phyloP scores from a whole-genome alignment of 2,113 vertebrate species.

The Pan troglodytes region NHGRI_mPanTro3-v2.1_pri NC_072422.2:28672501-28673000 shows the following conservation, averaged over 20 bases:
- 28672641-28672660: conserved; percentile 17
- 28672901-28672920: background rate
- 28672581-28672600: conserved; percentile 23
- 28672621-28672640: background rate
- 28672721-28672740: conserved; percentile 91
- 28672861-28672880: conserved; percentile 96
- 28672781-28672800: conserved; percentile 96
- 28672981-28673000: accelerated
- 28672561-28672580: conserved; percentile 26
- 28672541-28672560: background rate
- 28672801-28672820: conserved; percentile 94
- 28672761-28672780: conserved; percentile 95
- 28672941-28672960: accelerated
- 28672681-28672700: conserved; percentile 98
- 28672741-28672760: conserved; percentile 96
- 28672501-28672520: background rate
- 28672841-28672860: conserved; percentile 96
- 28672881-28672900: conserved; percentile 95
- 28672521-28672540: background rate
- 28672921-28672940: accelerated
- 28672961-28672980: accelerated
- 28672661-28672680: conserved; percentile 88
- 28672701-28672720: conserved; percentile 96
- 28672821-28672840: conserved; percentile 93
- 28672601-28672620: background rate